Conservation (phyloP, 2,888 invertebrate genomes). For the Zhuqinia jingwanae region DNA sequence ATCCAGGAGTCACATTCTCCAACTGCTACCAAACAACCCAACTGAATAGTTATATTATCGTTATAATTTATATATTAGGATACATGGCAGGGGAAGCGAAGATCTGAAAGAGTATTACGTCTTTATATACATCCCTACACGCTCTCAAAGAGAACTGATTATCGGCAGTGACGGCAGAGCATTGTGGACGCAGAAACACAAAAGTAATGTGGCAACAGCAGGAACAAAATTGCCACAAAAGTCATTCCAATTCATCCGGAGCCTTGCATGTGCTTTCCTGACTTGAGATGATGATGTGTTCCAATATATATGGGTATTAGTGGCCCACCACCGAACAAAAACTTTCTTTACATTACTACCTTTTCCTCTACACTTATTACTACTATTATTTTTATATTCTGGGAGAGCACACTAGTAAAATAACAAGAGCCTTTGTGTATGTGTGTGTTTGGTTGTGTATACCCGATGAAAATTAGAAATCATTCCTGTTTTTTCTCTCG, state of each 20-base stretch:
- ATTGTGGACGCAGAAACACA: background rate
- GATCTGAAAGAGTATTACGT: too few relatives aligned
- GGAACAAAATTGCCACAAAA: conserved; percentile 33
- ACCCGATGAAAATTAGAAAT: conserved; percentile 39
- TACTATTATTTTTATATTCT: background rate
- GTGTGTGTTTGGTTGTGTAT: background rate
- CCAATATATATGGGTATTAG: too few relatives aligned
- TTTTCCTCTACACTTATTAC: background rate
- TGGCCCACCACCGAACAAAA: too few relatives aligned
- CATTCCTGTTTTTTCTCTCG: background rate
- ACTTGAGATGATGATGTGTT: conserved; percentile 3
- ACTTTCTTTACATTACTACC: too few relatives aligned
- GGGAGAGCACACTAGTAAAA: background rate
- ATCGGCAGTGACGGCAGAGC: background rate
- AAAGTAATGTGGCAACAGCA: background rate
- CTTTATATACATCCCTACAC: too few relatives aligned
- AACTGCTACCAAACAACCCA: background rate
- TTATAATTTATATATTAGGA: too few relatives aligned
- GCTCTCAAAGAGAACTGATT: background rate
- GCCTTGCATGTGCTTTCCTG: background rate
- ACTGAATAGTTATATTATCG: background rate
- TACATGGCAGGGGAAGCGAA: background rate
- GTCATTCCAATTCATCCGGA: conserved; percentile 3
- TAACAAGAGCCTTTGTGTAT: background rate
- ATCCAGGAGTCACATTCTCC: background rate